Evolutionary conservation across 2,888 invertebrate species (phyloP).

Genomic region (Macaria liturata): DNA sequence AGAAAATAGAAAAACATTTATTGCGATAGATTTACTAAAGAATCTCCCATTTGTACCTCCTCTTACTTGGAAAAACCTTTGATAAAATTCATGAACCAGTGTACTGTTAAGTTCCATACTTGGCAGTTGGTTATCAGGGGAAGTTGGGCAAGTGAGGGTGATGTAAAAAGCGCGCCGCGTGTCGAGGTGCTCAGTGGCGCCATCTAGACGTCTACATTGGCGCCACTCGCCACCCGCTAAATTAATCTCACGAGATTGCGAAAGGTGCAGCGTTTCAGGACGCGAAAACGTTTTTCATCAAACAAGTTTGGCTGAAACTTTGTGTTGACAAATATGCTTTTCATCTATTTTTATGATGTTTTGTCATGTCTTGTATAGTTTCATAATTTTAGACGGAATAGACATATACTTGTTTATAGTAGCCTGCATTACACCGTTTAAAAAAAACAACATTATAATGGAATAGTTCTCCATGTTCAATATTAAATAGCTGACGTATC

Average conservation of each 20-base stretch:
- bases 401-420: too few relatives aligned
- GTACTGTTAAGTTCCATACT: constrained; percentile 13
- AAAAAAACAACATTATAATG: too few relatives aligned
- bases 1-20: too few relatives aligned
- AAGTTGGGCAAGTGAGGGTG: constrained; percentile 51
- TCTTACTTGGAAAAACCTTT: too few relatives aligned
- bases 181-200: constrained; percentile 66
- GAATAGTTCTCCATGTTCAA: too few relatives aligned
- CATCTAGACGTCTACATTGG: constrained; percentile 82
- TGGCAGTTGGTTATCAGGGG: constrained; percentile 50
- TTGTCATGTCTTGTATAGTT: too few relatives aligned
- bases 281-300: constrained; percentile 43
- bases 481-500: too few relatives aligned
- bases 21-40: too few relatives aligned
- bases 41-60: background rate
- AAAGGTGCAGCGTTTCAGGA: constrained; percentile 40
- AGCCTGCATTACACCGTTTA: too few relatives aligned
- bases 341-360: constrained; percentile 1
- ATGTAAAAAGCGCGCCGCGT: constrained; percentile 61
- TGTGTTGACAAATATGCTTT: background rate
- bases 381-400: too few relatives aligned
- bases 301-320: constrained; percentile 22
- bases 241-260: constrained; percentile 67
- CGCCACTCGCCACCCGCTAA: constrained; percentile 59
- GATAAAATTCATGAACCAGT: background rate